Evolutionary conservation across 2,888 invertebrate species (phyloP).

Genomic region (Xanthorhoe spadicearia): DNA sequence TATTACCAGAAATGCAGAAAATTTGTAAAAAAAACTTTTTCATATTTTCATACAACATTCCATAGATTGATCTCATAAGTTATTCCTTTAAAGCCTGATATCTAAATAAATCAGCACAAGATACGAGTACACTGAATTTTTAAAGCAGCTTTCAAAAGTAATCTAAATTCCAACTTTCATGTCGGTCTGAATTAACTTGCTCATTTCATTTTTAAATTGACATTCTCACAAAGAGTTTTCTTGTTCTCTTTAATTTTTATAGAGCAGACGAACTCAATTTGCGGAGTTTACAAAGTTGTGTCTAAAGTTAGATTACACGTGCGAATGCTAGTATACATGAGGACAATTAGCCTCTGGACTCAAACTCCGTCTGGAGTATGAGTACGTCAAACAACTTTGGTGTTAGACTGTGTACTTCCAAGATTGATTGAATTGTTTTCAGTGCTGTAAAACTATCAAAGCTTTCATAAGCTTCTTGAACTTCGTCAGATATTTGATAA

Average conservation of each 20-base stretch:
- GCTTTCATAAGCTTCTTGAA: not conserved
- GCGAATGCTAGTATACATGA: constrained; percentile 20
- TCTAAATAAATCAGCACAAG: constrained; percentile 13
- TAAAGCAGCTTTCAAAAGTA: constrained; percentile 19
- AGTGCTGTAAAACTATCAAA: constrained; percentile 3
- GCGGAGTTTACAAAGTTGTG: constrained; percentile 47
- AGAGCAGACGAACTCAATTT: constrained; percentile 43
- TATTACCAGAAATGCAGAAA: too few relatives aligned
- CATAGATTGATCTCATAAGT: constrained; percentile 12
- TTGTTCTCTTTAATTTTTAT: constrained; percentile 25
- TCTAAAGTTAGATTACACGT: constrained; percentile 53
- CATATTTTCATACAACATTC: not conserved
- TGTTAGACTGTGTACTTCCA: not conserved
- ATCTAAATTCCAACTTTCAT: constrained; percentile 20
- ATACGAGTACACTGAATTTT: constrained; percentile 12
- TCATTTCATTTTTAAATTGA: constrained; percentile 26
- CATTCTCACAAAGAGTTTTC: constrained; percentile 11
- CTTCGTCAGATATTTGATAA: not conserved
- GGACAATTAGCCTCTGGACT: constrained; percentile 12
- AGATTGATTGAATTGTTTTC: constrained; percentile 8
- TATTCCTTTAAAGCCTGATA: constrained; percentile 19
- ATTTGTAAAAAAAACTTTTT: too few relatives aligned
- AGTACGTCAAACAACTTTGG: constrained; percentile 8
- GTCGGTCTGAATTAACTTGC: constrained; percentile 17
- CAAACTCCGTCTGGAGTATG: constrained; percentile 7